phyloP scores from a whole-genome alignment of 64 coral and sea anemone genomes.

The Porites lutea region DNA sequence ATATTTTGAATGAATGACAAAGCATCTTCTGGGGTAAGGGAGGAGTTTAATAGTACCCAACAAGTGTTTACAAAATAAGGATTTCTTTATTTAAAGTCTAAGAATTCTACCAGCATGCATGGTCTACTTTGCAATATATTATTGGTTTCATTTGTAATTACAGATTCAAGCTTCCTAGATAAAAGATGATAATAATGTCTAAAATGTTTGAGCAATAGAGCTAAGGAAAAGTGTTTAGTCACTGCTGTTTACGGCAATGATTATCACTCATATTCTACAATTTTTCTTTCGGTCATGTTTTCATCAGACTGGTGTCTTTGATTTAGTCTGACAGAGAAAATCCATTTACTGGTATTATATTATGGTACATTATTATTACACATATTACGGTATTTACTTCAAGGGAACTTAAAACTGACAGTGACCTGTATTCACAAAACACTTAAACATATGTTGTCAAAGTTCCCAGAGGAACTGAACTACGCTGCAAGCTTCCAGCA shows the following conservation, averaged over 20 bases:
- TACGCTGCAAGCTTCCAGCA: constrained; percentile 77
- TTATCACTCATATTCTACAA: neutral
- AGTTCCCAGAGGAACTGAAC: constrained; percentile 86
- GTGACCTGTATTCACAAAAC: neutral
- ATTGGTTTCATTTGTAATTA: no score
- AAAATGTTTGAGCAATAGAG: no score
- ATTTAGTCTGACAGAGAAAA: neutral
- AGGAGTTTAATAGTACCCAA: neutral
- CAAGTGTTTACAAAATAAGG: neutral
- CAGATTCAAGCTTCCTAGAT: no score
- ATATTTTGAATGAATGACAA: no score
- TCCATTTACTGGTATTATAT: neutral
- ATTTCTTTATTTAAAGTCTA: neutral
- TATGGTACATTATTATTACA: neutral
- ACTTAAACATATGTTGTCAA: constrained; percentile 33
- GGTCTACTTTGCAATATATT: no score
- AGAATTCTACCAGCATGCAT: neutral
- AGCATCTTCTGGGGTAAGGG: no score
- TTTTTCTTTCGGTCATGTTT: neutral
- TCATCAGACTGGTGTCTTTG: neutral
- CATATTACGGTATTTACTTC: neutral
- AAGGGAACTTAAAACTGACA: neutral
- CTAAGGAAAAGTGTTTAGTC: neutral
- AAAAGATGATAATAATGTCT: no score
- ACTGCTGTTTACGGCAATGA: no score